Conservation (phyloP, 2,888 invertebrate genomes). For the Euphydryas editha region DNA sequence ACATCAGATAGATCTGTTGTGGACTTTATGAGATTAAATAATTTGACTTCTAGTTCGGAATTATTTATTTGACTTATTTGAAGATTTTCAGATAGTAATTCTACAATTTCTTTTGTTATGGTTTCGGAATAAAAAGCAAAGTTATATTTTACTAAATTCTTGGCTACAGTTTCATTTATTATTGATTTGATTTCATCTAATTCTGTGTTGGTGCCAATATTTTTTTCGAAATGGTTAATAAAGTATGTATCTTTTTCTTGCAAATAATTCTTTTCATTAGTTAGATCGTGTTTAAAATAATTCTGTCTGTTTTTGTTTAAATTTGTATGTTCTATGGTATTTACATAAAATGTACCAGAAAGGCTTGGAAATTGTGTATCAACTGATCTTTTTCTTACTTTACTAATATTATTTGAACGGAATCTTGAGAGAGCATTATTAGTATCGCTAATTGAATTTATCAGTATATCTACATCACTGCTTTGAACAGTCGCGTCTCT, state of each 20-base stretch:
- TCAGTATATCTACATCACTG: neutral
- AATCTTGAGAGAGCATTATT: neutral
- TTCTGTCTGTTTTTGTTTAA: neutral
- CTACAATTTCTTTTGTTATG: conserved; percentile 23
- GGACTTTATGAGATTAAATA: conserved; percentile 24
- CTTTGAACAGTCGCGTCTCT: neutral
- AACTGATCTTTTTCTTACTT: neutral
- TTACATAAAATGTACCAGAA: conserved; percentile 8
- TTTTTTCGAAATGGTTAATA: conserved; percentile 4
- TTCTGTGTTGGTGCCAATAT: neutral
- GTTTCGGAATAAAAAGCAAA: neutral
- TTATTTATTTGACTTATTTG: conserved; percentile 5
- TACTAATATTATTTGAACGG: neutral
- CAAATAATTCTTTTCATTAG: neutral
- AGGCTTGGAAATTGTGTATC: conserved; percentile 22
- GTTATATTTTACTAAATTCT: conserved; percentile 12
- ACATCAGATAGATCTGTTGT: conserved; percentile 23
- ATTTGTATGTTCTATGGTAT: neutral
- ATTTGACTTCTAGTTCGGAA: conserved; percentile 18
- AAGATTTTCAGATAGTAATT: conserved; percentile 20
- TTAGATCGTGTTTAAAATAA: neutral
- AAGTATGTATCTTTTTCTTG: conserved; percentile 1
- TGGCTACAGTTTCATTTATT: conserved; percentile 17
- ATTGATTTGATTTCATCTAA: conserved; percentile 13
- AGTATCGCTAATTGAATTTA: neutral